A percentile compares a stretch with the other conserved stretches of the same genome.
Conservation (phyloP, 1,140 invertebrate genomes). For the Drosophila saltans region DNA sequence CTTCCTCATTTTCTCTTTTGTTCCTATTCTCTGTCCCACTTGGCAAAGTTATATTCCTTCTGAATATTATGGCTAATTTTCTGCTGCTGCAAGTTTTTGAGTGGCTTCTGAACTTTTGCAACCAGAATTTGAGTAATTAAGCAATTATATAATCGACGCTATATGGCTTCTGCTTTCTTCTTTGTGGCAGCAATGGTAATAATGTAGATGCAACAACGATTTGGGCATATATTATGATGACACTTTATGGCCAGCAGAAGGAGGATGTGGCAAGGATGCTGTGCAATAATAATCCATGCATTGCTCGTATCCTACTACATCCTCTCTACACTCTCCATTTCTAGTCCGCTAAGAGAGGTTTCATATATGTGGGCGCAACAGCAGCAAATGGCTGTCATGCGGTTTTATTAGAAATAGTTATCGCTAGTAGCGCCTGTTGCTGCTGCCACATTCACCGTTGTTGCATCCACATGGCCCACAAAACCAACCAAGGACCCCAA, state of each 20-base stretch:
- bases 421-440: constrained; percentile 67
- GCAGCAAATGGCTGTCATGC: constrained; percentile 62
- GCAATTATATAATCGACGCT: constrained; percentile 57
- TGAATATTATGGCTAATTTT: constrained; percentile 60
- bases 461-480: constrained; percentile 21
- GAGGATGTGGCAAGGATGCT: neutral
- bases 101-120: constrained; percentile 37
- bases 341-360: constrained; percentile 34
- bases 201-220: neutral
- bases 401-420: constrained; percentile 81
- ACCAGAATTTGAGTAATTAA: constrained; percentile 60
- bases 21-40: neutral
- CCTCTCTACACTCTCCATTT: neutral
- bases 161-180: neutral
- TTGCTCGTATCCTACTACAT: neutral
- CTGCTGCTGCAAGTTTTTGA: constrained; percentile 38
- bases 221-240: constrained; percentile 50
- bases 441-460: constrained; percentile 9
- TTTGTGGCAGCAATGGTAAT: constrained; percentile 17
- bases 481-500: too few relatives aligned
- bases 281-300: constrained; percentile 67
- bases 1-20: neutral
- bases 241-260: constrained; percentile 53
- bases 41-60: constrained; percentile 52
- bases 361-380: constrained; percentile 20